phyloP scores from a whole-genome alignment of 2,797 vertebrate genomes.

The Trachops cirrhosus region DNA sequence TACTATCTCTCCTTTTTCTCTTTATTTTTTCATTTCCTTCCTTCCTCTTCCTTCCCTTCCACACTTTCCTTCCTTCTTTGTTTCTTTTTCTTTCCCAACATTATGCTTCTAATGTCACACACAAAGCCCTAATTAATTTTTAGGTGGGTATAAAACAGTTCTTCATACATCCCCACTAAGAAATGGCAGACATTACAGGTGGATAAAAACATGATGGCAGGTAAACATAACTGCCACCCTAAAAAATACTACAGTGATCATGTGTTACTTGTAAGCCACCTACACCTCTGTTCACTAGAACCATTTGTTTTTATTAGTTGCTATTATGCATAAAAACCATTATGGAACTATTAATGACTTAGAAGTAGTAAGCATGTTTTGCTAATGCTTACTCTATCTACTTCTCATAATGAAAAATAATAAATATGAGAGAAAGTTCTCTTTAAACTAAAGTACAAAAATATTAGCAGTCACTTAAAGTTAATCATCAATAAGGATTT shows the following conservation, averaged over 20 bases:
- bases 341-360: neutral
- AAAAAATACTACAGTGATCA: neutral
- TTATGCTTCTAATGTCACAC: neutral
- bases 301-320: neutral
- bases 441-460: constrained; percentile 8
- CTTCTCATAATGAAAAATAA: constrained; percentile 22
- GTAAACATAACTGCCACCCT: constrained; percentile 17
- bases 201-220: neutral
- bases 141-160: neutral
- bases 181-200: neutral
- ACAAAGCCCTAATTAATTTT: neutral
- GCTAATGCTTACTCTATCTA: neutral
- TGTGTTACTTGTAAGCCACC: neutral
- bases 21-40: neutral
- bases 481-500: neutral
- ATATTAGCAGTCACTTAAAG: neutral
- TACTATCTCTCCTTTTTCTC: neutral
- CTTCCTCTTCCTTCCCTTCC: neutral
- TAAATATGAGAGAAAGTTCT: constrained; percentile 3
- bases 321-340: neutral
- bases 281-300: neutral
- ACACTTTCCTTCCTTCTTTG: neutral
- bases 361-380: constrained; percentile 18
- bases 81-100: constrained; percentile 1
- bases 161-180: neutral